Conservation (phyloP, 2,888 invertebrate genomes). For the Cataglyphis altisquamis region DNA sequence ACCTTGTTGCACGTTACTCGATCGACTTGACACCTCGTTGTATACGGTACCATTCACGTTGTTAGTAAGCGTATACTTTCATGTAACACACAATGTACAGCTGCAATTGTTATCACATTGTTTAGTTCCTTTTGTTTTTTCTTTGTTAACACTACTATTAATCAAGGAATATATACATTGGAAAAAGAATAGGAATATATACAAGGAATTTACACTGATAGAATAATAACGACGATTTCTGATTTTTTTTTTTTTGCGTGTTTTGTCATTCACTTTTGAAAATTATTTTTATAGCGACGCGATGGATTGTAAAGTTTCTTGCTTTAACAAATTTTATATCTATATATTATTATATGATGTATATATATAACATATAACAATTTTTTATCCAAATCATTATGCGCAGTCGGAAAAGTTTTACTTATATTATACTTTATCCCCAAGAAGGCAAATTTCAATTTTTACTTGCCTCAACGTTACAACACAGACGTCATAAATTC, state of each 20-base stretch:
- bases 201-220: no score
- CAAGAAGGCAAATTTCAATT: neutral
- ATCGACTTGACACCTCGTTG: slow-evolving; percentile 65
- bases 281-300: neutral
- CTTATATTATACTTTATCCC: neutral
- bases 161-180: neutral
- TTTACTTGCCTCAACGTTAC: neutral
- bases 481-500: slow-evolving; percentile 15
- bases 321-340: slow-evolving; percentile 4
- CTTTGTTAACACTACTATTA: neutral
- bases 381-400: neutral
- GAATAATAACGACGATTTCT: neutral
- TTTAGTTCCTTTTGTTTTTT: neutral
- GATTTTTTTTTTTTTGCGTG: neutral
- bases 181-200: neutral
- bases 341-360: neutral
- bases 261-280: neutral
- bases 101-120: neutral
- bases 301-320: neutral
- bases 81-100: neutral
- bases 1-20: slow-evolving; percentile 67
- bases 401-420: neutral
- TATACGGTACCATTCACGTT: slow-evolving; percentile 55
- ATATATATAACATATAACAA: neutral
- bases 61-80: slow-evolving; percentile 47